Percentiles rank a stretch among this genome's conserved stretches.
These are phyloP conservation scores for Drosophila anomelani DNA, from an alignment of 2,888 invertebrate genomes.

Conservation along the genomic window DNA sequence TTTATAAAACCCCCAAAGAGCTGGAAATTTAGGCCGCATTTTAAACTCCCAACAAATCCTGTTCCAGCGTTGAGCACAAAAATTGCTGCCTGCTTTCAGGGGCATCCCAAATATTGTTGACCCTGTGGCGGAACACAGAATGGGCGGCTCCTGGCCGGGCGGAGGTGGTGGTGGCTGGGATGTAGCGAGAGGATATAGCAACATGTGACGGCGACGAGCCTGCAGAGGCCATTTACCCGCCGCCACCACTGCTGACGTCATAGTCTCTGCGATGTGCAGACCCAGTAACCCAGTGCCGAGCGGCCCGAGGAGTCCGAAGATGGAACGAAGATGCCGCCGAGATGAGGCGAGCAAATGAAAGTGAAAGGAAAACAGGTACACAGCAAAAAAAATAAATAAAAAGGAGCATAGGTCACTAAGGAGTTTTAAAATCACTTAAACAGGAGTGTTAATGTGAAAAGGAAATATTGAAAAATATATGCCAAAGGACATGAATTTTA, in stretches of 20 bases:
- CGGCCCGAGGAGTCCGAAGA: slow-evolving; percentile 9
- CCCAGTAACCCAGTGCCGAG: slow-evolving; percentile 52
- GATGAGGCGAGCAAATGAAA: background rate
- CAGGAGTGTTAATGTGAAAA: background rate
- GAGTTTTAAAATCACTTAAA: background rate
- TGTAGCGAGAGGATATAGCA: slow-evolving; percentile 48
- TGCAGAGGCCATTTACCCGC: slow-evolving; percentile 73
- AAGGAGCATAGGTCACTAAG: background rate
- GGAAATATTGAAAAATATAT: background rate
- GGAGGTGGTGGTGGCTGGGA: slow-evolving; percentile 16
- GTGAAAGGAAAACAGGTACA: slow-evolving; percentile 6
- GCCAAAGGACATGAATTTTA: background rate
- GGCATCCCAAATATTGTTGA: slow-evolving; percentile 39
- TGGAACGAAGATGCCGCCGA: slow-evolving; percentile 13
- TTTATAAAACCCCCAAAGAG: background rate
- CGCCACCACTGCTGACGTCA: slow-evolving; percentile 65
- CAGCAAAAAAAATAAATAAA: background rate
- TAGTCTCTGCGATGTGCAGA: slow-evolving; percentile 37
- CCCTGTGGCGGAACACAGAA: slow-evolving; percentile 10
- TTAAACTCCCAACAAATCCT: slow-evolving; percentile 3
- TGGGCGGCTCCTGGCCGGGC: slow-evolving; percentile 10
- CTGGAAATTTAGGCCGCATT: background rate
- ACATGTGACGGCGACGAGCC: slow-evolving; percentile 65
- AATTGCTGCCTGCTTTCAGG: slow-evolving; percentile 53
- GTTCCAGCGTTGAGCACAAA: background rate